phyloP scores from a whole-genome alignment of 2,113 vertebrate genomes.

The Phoxinus phoxinus region DNA sequence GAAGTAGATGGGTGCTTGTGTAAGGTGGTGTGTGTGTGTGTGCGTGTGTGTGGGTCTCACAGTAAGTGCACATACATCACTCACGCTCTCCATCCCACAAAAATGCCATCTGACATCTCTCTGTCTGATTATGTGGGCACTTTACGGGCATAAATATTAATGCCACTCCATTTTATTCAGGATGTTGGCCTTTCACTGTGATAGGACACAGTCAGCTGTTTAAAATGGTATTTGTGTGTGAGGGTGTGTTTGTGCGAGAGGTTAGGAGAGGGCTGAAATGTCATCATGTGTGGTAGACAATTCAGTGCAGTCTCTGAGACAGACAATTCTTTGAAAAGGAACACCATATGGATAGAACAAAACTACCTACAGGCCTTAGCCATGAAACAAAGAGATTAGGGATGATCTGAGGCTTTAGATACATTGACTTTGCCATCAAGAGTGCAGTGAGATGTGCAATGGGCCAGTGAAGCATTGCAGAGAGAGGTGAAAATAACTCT shows the following conservation, averaged over 20 bases:
- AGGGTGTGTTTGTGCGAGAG: slow-evolving; percentile 52
- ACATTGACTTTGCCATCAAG: slow-evolving; percentile 51
- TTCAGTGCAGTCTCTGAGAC: neutral
- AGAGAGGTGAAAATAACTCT: slow-evolving; percentile 25
- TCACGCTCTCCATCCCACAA: slow-evolving; percentile 68
- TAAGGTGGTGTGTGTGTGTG: slow-evolving; percentile 43
- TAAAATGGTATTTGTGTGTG: slow-evolving; percentile 65
- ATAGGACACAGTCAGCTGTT: slow-evolving; percentile 75
- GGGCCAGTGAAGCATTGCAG: slow-evolving; percentile 37
- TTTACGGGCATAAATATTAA: slow-evolving; percentile 84
- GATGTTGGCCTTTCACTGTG: slow-evolving; percentile 78
- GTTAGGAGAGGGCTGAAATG: slow-evolving; percentile 11
- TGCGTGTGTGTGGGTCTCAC: slow-evolving; percentile 46
- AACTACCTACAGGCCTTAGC: slow-evolving; percentile 33
- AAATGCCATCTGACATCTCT: slow-evolving; percentile 74
- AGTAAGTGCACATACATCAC: slow-evolving; percentile 60
- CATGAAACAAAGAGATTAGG: slow-evolving; percentile 37
- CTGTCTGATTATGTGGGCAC: slow-evolving; percentile 82
- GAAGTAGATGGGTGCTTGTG: slow-evolving; percentile 55
- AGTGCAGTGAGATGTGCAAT: slow-evolving; percentile 45
- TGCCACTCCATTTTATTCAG: slow-evolving; percentile 80
- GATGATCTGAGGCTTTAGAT: slow-evolving; percentile 49
- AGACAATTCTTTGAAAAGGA: slow-evolving; percentile 8
- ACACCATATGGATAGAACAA: slow-evolving; percentile 21
- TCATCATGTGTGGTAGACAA: neutral